Conservation (phyloP, 2,888 invertebrate species). For the Ophion costatus region DNA sequence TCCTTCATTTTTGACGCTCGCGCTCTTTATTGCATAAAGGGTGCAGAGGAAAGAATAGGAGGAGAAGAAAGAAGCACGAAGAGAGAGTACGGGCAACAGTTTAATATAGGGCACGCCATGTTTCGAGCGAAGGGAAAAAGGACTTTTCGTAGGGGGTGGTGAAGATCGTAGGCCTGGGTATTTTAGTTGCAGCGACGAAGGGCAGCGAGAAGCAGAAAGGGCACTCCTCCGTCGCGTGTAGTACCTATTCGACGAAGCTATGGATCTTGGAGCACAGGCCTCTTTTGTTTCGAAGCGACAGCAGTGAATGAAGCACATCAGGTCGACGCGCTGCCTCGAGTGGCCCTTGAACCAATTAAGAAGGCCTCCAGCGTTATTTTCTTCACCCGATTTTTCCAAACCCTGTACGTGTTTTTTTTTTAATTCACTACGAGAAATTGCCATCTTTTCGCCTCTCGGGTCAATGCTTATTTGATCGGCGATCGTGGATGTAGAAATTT, state of each 20-base stretch:
- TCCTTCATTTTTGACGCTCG: slow-evolving; percentile 43
- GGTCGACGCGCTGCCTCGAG: slow-evolving; percentile 53
- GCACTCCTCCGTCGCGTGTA: slow-evolving; percentile 24
- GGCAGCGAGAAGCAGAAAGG: not conserved
- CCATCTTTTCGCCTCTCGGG: no score
- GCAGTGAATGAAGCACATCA: slow-evolving; percentile 14
- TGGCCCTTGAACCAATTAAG: slow-evolving; percentile 61
- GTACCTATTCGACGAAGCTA: slow-evolving; percentile 50
- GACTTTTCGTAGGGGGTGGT: slow-evolving; percentile 54
- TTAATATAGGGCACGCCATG: slow-evolving; percentile 74
- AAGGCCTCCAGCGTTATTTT: slow-evolving; percentile 23
- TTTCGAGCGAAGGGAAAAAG: slow-evolving; percentile 65
- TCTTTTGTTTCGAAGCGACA: slow-evolving; percentile 67
- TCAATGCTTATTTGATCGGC: not conserved
- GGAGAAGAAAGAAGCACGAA: slow-evolving; percentile 49
- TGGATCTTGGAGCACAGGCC: slow-evolving; percentile 52
- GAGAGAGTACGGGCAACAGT: slow-evolving; percentile 67
- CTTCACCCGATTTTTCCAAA: slow-evolving; percentile 63
- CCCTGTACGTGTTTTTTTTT: not conserved
- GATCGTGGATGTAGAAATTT: not conserved
- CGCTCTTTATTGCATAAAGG: slow-evolving; percentile 65
- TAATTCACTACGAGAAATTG: not conserved
- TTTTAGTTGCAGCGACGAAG: slow-evolving; percentile 58
- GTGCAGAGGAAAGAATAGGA: slow-evolving; percentile 64
- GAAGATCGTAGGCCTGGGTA: slow-evolving; percentile 55